Base-by-base conservation (phyloP, 2,113 vertebrate species). In the Tapirus terrestris region DNA sequence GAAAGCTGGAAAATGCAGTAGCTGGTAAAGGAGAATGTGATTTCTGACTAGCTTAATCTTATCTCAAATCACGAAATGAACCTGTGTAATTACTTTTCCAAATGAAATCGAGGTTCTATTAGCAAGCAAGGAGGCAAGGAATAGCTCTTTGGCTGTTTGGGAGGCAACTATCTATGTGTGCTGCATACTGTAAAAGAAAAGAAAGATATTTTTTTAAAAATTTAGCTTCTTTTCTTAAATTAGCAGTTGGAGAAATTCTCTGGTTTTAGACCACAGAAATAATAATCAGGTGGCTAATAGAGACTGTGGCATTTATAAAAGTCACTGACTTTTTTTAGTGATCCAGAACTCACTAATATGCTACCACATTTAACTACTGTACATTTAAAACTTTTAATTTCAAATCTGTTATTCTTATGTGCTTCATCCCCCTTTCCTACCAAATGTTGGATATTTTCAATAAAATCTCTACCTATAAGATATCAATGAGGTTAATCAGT, bases 191-290 rank as follows among this genome's bases (percentile, higher is more conserved):
- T 82, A 18, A 70, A 61, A 33, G 27, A 92, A 43, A n/a, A 51
- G 48, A 36, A 36, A 56, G 10, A 61, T 21, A 53, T 83, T 80
- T 60, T 60, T 72, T 56, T 6, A 79, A 61, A 65, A 80, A 58
- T 68, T 82, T 63, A 85, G 56, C 39, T 43, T 33, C 43, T 86
- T 86, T 70, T 93, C n/a, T 81, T 86, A 81, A 97, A 70, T 92
- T 61, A 81, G 16, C 27, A 86, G 10, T 23, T 85, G 8, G 56
- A 96, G n/a, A 94, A 60, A 89, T 20, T 85, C 36, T 86, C 16
- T 89, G 33, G 56, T 58, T 81, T 96, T 58, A 91, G 58, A 79
- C 6, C 43, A 94, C 36, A 91, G 16, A 80, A 95, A 80, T 67
- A 65, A 72, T n/a, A 33, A 70, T 20, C 67, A 92, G 21, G 43